Evolutionary conservation across 2,888 invertebrate species (phyloP), one percentile per base, ranked within the genome.

Genomic region (Lasius fuliginosus): DNA sequence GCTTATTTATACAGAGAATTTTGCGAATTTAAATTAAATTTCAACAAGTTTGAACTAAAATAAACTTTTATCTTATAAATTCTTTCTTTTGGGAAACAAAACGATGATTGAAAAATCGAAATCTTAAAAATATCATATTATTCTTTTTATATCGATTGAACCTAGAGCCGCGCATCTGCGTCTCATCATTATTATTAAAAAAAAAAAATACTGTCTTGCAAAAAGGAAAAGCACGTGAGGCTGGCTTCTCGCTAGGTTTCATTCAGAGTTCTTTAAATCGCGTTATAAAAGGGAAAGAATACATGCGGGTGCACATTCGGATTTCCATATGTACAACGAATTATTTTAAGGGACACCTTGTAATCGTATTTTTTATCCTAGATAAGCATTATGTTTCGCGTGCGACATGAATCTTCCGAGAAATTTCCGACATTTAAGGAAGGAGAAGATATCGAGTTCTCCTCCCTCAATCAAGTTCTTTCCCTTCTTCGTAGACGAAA

Each of bases 301-400:
- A 49, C 46, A 18, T 33, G 30, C 23, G 33, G 9, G 23, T 30
- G 27, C 68, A 68, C 23, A 6, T 79, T 83, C 8, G 71, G 46
- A 64, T 85, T 83, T 76, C 58, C 30, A 85, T 49, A n/a, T 30
- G 62, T 46, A 85, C 85, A 85, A 85, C 79, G 85, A 85, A 85
- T 84, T 79, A 84, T 77, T 84, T 85, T 65, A 83, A 84, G 83
- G 9, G 12, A 36, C 30, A 53, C 15, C 58, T 23, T 23, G 65
- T 42, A 56, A 62, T 40, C n/a, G 40, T 40, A 30, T 74, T 53
- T 75, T 49, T 75, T 53, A 23, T 40, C 23, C 46, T 65, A 65
- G n/a, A 60, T 23, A 49, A 69, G 33, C 18, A 42, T 75, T 75
- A 58, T 18, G 33, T 82, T 73, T 8, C 12, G 46, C 58, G 30